These are phyloP conservation scores for Atherix ibis DNA, from an alignment of 2,888 invertebrate species.

Conservation along the genomic window DNA sequence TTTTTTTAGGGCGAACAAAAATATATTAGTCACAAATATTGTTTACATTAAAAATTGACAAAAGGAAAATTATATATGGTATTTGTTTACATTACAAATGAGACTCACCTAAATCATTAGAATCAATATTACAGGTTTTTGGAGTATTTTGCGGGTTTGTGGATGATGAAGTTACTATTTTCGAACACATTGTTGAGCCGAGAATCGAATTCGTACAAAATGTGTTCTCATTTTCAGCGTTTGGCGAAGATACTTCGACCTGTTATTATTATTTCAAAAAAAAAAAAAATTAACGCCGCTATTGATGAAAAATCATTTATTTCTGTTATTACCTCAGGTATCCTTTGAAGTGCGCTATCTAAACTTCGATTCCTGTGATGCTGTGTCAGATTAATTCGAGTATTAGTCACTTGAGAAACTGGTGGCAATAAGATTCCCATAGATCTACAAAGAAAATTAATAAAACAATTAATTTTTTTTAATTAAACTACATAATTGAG, in stretches of 20 bases:
- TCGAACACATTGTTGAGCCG: slow-evolving; percentile 32
- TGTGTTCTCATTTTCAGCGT: slow-evolving; percentile 32
- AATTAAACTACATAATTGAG: background rate
- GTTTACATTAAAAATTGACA: background rate
- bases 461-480: slow-evolving; percentile 1
- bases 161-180: slow-evolving; percentile 19
- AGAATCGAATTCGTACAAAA: slow-evolving; percentile 32
- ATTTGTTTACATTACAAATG: too few species aligned
- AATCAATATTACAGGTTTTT: slow-evolving; percentile 4
- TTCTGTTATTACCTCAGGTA: slow-evolving; percentile 67
- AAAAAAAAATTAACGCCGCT: slow-evolving; percentile 1
- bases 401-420: slow-evolving; percentile 33
- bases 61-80: too few species aligned
- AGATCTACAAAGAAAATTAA: slow-evolving; percentile 22
- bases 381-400: slow-evolving; percentile 37
- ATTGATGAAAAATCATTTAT: background rate
- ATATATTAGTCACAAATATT: background rate
- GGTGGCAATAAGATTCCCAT: slow-evolving; percentile 34
- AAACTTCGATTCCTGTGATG: slow-evolving; percentile 80
- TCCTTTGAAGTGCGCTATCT: slow-evolving; percentile 77
- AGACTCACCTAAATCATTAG: slow-evolving; percentile 9
- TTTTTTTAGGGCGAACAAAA: slow-evolving; percentile 5
- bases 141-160: slow-evolving; percentile 12
- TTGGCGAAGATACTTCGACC: slow-evolving; percentile 34
- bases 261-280: slow-evolving; percentile 12